A percentile compares a stretch with the other conserved stretches of the same genome.
These are phyloP conservation scores for Otus sunia DNA, from an alignment of 2,113 vertebrate species.

Conservation along the genomic window DNA sequence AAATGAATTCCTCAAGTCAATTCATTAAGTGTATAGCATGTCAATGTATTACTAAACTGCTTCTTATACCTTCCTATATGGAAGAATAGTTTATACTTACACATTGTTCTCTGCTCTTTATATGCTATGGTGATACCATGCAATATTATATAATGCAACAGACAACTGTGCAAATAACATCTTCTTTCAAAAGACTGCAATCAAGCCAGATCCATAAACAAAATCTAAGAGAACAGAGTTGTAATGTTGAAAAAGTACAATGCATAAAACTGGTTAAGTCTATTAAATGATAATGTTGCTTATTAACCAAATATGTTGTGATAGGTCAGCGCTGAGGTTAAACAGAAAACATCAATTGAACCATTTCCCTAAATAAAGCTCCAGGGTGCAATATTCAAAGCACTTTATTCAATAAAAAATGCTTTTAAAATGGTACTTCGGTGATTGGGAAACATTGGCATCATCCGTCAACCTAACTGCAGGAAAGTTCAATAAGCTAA, in stretches of 20 bases:
- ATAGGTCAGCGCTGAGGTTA: slow-evolving; percentile 74
- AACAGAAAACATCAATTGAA: slow-evolving; percentile 76
- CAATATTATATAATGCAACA: neutral
- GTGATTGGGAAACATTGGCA: slow-evolving; percentile 77
- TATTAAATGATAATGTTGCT: slow-evolving; percentile 64
- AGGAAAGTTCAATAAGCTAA: slow-evolving; percentile 78
- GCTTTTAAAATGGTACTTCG: slow-evolving; percentile 76
- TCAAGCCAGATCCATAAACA: neutral
- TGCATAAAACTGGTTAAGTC: slow-evolving; percentile 24
- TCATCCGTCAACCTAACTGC: slow-evolving; percentile 77
- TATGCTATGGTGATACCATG: neutral
- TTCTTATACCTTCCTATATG: neutral
- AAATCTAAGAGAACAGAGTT: neutral
- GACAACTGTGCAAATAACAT: neutral
- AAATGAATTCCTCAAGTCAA: neutral
- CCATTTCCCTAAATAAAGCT: slow-evolving; percentile 79
- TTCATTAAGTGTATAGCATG: neutral
- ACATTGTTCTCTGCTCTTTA: neutral
- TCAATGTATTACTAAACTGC: neutral
- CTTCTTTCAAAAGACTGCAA: neutral
- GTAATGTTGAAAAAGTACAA: neutral
- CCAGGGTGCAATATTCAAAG: slow-evolving; percentile 78
- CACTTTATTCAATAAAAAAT: slow-evolving; percentile 83
- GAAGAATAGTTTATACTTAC: neutral
- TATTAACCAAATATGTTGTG: slow-evolving; percentile 70